Base-by-base conservation (phyloP, 2,113 vertebrate species). In the Cynopterus brachyotis region DNA sequence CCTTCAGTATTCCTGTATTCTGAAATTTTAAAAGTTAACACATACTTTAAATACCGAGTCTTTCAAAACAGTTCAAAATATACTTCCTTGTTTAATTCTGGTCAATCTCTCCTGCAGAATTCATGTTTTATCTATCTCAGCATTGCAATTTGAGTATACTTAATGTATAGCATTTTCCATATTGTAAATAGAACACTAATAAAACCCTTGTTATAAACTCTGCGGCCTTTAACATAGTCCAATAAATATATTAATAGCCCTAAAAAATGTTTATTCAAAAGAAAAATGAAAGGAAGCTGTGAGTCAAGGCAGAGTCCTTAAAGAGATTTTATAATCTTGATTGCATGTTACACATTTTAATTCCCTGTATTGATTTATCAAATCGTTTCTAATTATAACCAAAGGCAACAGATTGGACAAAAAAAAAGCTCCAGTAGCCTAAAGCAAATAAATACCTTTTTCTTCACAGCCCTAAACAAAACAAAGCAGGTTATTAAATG, bases 401-500 rank as follows among this genome's bases (percentile, higher is more conserved):
- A 91, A 4, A 94, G 62, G 24, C 40, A 89, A 72, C 53, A 79
- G 22, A 28, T 86, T 15, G 9, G 45, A 59, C 55, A 40, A 92
- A 53, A 89, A 92, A 50, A 89, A 62, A 53, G 3, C 11, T 76
- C 64, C 72, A 85, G 59, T 66, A 47, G 45, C 60, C 30, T 66
- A 64, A 45, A 94, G 42, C 79, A 97, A 79, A 80, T 60, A 97
- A 79, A 80, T 60, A 30, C 22, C 53, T 78, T 80, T 81, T 73
- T 89, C 67, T 66, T 67, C 50, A 13, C 6, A 40, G 26, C 30
- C 19, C 26, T 40, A 78, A 89, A 53, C 28, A 28, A 90, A 96
- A 84, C 26, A 76, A 86, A 95, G 40, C 17, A 53, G 55, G 9
- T 76, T 70, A 92, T 53, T 91, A 90, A 96, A 64, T 19, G 20